phyloP scores from a whole-genome alignment of 2,797 vertebrate species.

The Trachops cirrhosus region DNA sequence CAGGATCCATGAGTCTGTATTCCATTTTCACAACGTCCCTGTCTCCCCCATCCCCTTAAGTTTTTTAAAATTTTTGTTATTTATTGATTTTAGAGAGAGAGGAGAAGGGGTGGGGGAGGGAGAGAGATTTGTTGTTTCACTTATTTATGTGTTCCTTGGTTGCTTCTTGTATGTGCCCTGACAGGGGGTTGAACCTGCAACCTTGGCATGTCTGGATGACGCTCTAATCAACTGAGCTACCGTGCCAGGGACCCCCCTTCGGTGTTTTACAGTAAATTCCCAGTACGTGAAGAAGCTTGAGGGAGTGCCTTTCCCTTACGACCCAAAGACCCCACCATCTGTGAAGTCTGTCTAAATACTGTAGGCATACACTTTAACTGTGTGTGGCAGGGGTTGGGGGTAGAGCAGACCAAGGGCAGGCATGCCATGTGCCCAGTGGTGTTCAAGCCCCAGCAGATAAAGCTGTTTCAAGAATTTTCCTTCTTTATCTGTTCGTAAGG shows the following conservation, averaged over 20 bases:
- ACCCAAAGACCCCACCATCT: neutral
- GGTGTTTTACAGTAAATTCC: neutral
- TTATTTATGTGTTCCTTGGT: too few relatives aligned
- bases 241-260: too few relatives aligned
- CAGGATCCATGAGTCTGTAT: neutral
- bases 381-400: neutral
- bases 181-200: too few relatives aligned
- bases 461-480: neutral
- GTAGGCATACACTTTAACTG: neutral
- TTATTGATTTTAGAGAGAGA: too few relatives aligned
- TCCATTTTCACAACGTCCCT: neutral
- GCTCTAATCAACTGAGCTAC: too few relatives aligned
- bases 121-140: too few relatives aligned
- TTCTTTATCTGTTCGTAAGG: neutral
- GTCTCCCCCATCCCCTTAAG: neutral
- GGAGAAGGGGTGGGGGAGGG: too few relatives aligned
- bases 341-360: neutral
- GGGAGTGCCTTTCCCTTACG: neutral
- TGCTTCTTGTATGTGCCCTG: too few relatives aligned
- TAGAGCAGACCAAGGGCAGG: neutral
- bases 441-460: neutral
- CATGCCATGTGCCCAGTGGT: too few relatives aligned
- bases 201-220: too few relatives aligned
- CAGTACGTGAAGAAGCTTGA: neutral
- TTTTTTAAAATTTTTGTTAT: neutral